Conservation (phyloP, 2,888 invertebrate genomes). For the Drosophila gaucha region DNA sequence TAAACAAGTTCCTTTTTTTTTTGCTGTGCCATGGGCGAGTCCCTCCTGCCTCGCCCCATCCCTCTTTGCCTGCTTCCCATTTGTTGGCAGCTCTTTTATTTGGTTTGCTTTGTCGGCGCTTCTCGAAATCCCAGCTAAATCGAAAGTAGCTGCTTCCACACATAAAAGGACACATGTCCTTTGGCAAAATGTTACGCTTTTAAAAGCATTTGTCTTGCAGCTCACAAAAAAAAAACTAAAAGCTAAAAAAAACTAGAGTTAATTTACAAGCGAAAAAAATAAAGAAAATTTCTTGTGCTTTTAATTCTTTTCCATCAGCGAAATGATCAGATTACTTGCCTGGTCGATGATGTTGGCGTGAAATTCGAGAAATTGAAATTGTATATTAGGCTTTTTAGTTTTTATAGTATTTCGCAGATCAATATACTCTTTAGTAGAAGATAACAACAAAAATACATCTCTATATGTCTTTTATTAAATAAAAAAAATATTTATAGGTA, state of each 20-base stretch:
- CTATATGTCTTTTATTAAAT: no score
- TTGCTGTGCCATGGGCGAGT: conserved; percentile 19
- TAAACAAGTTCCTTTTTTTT: conserved; percentile 48
- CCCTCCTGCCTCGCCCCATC: no score
- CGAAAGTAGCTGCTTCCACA: conserved; percentile 59
- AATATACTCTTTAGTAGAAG: no score
- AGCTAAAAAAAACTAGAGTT: conserved; percentile 44
- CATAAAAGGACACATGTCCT: conserved; percentile 72
- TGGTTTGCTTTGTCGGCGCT: conserved; percentile 46
- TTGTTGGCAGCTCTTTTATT: conserved; percentile 36
- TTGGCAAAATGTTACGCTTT: conserved; percentile 66
- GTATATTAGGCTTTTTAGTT: neutral
- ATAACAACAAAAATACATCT: no score
- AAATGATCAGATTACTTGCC: conserved; percentile 38
- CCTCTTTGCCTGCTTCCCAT: conserved; percentile 4
- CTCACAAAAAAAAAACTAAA: conserved; percentile 10
- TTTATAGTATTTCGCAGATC: no score
- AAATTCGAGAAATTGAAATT: conserved; percentile 2
- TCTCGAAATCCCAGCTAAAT: conserved; percentile 49
- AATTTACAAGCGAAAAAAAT: conserved; percentile 61
- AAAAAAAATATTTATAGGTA: no score
- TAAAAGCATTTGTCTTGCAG: conserved; percentile 73
- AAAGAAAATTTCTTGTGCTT: conserved; percentile 10
- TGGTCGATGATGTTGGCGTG: neutral
- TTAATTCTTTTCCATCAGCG: conserved; percentile 25